Evolutionary conservation across 2,888 invertebrate genomes (phyloP), one percentile per base, ranked within the genome.

Genomic region (Eupithecia centaureata): DNA sequence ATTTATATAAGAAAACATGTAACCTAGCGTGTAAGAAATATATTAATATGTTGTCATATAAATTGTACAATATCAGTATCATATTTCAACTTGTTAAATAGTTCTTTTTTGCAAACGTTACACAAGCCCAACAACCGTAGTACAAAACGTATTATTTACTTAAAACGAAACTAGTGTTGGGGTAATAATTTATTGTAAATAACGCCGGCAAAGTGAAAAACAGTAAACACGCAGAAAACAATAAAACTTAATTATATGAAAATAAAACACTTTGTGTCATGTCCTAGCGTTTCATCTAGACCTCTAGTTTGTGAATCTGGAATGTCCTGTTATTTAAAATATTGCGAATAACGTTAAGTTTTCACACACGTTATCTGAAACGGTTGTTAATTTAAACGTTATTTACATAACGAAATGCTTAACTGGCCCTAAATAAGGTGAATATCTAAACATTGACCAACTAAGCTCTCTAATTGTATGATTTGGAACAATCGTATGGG

Each of bases 61-160:
- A 83, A 89, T 92, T 91, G 90, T 91, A 92, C 91, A 91, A 88
- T 87, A 88, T 86, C 87, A 86, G 85, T 84, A 85, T 86, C 83
- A 81, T 70, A 67, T 83, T 80, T 82, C 78, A 85, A 79, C 77
- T 72, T 68, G 71, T 73, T 71, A 66, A 60, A 70, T 54, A 61
- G 54, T 67, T 33, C 63, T 71, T 66, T 65, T 72, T 70, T 70
- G 68, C 68, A 69, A 73, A 64, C 70, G 65, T 61, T 61, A 63
- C 47, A 7, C 18, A 30, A 35, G 33, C 25, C 42, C 32, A 28
- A 7, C 28, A 32, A 32, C n/a, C 5, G 25, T 18, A 10, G 18
- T 30, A 32, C 28, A n/a, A 54, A 18, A 42, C 2, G 42, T 25
- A 47, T 22, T 0, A 4, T 1, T 10, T 22, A 22, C 13, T 18